Conservation (phyloP, 2,113 vertebrate genomes). For the Burhinus bistriatus region DNA sequence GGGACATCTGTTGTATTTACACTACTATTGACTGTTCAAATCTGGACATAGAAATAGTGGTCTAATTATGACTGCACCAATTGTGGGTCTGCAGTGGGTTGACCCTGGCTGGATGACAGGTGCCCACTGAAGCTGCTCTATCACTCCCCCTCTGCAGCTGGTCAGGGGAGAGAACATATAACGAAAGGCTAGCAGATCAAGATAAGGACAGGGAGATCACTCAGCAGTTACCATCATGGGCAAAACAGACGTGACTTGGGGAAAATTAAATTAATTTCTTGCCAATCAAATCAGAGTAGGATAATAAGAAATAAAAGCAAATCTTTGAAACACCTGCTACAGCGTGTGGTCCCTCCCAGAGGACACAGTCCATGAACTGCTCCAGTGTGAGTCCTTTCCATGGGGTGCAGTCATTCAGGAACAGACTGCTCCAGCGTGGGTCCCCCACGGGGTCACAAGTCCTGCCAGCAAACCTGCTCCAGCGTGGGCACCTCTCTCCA, state of each 20-base stretch:
- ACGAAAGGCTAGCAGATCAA: rapidly evolving
- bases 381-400: neutral
- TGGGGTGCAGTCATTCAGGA: neutral
- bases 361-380: neutral
- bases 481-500: neutral
- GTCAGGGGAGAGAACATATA: neutral
- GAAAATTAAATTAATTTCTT: neutral
- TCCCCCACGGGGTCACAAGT: too few relatives aligned
- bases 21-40: neutral
- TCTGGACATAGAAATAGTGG: neutral
- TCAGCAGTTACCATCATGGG: rapidly evolving
- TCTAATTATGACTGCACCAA: neutral
- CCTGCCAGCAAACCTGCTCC: neutral
- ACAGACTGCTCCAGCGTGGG: neutral
- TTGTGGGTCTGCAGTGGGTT: neutral
- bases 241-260: neutral
- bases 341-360: neutral
- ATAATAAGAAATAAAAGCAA: neutral
- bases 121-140: neutral
- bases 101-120: neutral
- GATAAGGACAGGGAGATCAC: neutral
- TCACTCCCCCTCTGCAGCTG: neutral
- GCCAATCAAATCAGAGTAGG: neutral
- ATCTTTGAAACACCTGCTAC: neutral
- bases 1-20: neutral